Base-by-base conservation (phyloP, 2,888 invertebrate genomes). In the Pseudanteris insignis region DNA sequence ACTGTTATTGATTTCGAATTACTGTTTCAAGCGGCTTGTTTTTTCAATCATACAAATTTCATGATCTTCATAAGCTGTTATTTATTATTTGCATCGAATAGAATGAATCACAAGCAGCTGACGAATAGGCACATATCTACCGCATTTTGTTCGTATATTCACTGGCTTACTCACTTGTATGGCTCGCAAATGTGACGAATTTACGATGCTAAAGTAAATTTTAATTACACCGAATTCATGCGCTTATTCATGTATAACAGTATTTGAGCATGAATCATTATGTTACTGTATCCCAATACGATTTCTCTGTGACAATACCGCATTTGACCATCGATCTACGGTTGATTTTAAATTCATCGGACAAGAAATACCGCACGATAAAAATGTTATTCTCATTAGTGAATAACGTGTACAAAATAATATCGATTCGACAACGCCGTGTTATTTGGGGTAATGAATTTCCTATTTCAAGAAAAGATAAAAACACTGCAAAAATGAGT, bases 171-270 rank as follows among this genome's bases (percentile, higher is more conserved):
- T 29, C 38, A 44, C 33, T 13, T 25, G 43, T 40, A 29, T 36
- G 46, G 47, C 34, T 32, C 41, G 28, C 28, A 51, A 34, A 53
- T 36, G 41, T 60, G 47, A 47, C 37, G 47, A 60, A 60, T 60
- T 60, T 60, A 60, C 59, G 59, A 53, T 47, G 46, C 30, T 46
- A 51, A 51, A 60, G 47, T 53, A 60, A 43, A 60, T 53, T 60
- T 60, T 60, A 60, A 60, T 60, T 47, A 53, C 59, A 53, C 47
- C 40, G 21, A 47, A 60, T 53, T 47, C 40, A 14, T 12, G 3
- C 33, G 47, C n/a, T n/a, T 47, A 53, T 41, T 59, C 51, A 51
- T 59, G 47, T 43, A 60, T 60, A 40, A 36, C 21, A n/a, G 38
- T 46, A 58, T 24, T 58, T 50, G 32, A 26, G 24, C 18, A 38